Evolutionary conservation across 2,888 invertebrate genomes (phyloP).

Genomic region (Melieria omissa): DNA sequence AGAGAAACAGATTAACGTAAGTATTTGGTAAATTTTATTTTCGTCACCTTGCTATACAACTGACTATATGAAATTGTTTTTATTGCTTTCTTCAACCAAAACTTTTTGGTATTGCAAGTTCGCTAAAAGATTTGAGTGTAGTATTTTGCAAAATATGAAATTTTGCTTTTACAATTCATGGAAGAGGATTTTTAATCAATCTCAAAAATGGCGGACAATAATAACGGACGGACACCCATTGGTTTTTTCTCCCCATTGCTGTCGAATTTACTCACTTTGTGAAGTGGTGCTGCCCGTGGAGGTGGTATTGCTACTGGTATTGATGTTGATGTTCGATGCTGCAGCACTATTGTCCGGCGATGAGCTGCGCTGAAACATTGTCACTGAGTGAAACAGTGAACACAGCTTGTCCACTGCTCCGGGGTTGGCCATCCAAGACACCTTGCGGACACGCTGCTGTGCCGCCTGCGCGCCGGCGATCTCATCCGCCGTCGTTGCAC

Average conservation of each 20-base stretch:
- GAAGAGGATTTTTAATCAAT: too few relatives aligned
- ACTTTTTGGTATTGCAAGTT: too few relatives aligned
- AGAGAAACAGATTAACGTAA: too few relatives aligned
- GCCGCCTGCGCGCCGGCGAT: slow-evolving; percentile 9
- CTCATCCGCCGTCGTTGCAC: background rate
- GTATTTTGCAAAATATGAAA: too few relatives aligned
- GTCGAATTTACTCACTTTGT: slow-evolving; percentile 27
- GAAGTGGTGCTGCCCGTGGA: slow-evolving; percentile 25
- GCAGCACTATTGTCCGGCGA: slow-evolving; percentile 55
- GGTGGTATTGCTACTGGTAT: slow-evolving; percentile 12
- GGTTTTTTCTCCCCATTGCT: background rate
- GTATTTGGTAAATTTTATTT: too few relatives aligned
- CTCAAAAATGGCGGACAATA: too few relatives aligned
- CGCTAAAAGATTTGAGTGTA: too few relatives aligned
- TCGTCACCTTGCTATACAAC: too few relatives aligned
- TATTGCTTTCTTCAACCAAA: too few relatives aligned
- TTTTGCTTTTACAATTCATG: too few relatives aligned
- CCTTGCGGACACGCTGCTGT: slow-evolving; percentile 70
- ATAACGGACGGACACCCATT: too few relatives aligned
- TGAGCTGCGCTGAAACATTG: slow-evolving; percentile 70
- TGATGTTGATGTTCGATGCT: slow-evolving; percentile 8
- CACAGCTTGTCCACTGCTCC: slow-evolving; percentile 75
- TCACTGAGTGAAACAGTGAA: slow-evolving; percentile 74
- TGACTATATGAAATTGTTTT: too few relatives aligned
- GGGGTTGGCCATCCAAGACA: slow-evolving; percentile 73